Evolutionary conservation across 1,140 invertebrate species (phyloP), one percentile per base, ranked within the genome.

Genomic region (Octopus sinensis): DNA sequence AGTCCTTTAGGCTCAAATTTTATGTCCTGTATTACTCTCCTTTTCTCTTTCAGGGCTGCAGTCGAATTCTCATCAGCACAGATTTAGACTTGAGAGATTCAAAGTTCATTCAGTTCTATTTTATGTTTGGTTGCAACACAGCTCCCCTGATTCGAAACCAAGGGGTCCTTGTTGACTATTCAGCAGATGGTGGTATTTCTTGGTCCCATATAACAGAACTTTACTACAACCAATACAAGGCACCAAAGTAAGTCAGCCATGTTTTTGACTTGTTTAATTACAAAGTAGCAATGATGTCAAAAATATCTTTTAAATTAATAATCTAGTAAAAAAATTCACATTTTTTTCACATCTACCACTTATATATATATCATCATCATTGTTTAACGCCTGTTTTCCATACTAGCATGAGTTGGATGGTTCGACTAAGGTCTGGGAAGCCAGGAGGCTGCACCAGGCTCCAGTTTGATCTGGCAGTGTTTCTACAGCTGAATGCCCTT

Each of bases 31-130:
- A 2, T 43, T 43, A 43, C 30, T 81, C 53, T 30, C 3, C 7
- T 52, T 81, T 76, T 79, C 23, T 83, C 76, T 75, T 85, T 85
- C 83, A 92, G 91, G 83, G 85, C 10, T 92, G 91, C 82, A 90
- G 86, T 54, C 83, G 91, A 71, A 85, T 89, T 53, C 80, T 92
- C 43, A 88, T 89, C 30, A 91, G 90, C 0, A 83, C 82, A 62
- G 88, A 90, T 79, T 86, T 92, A 43, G 90, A 92, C 85, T 87
- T 92, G 51, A 83, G 84, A n/a, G 75, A 87, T 23, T 89, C 90
- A 2, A 86, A 87, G 52, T 90, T 90, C 54, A 85, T 92, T 23
- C 90, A 91, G 86, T 92, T 92, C 83, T 87, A 90, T 83, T 90
- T 92, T 71, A 84, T 89, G 83, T 91, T 90, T 84, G 91, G 91